Evolutionary conservation across 2,797 vertebrate genomes (phyloP), one percentile per base, ranked within the genome.

Genomic region (Limosa lapponica): DNA sequence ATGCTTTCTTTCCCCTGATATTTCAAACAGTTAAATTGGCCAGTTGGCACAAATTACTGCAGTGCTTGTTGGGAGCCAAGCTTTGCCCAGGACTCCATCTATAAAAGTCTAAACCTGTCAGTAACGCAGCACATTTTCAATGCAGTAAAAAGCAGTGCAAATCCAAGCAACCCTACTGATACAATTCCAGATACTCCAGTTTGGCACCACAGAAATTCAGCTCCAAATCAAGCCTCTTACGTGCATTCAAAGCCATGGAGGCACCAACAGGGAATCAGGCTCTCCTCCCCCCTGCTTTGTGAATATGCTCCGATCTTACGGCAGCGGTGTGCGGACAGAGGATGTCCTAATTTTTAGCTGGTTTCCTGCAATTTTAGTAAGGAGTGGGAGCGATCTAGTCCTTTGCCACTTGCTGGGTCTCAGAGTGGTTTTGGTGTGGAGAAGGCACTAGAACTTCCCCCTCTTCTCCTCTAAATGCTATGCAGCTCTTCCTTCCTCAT

Each of bases 1-100:
- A 1, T 28, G 71, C 10, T 83, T 90, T 78, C 74, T 15, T 1
- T 2, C 27, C 41, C 49, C 62, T 62, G 67, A 64, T 85, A 92
- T 70, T 93, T 89, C 74, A 80, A 89, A 80, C 48, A 92, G 67
- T 73, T 84, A 87, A 92, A 94, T n/a, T 90, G 88, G 66, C 67
- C 48, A 55, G 74, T 80, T 96, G 94, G 92, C 89, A 95, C 59
- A 48, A 89, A 71, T 54, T 10, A 44, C 67, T 69, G 9, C 69
- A 54, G 49, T 0, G 44, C 59, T 95, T 73, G 10, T 0, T 43
- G 48, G 58, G 67, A 94, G 86, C 74, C 83, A 89, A 81, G 81
- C 71, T 82, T 89, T 89, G 86, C 94, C 90, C 71, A 2, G 61
- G 64, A 37, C 74, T 87, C 67, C 52, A 82, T 94, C 94, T 80